phyloP scores from a whole-genome alignment of 1,140 invertebrate genomes.

The Tetragnatha versicolor region DNA sequence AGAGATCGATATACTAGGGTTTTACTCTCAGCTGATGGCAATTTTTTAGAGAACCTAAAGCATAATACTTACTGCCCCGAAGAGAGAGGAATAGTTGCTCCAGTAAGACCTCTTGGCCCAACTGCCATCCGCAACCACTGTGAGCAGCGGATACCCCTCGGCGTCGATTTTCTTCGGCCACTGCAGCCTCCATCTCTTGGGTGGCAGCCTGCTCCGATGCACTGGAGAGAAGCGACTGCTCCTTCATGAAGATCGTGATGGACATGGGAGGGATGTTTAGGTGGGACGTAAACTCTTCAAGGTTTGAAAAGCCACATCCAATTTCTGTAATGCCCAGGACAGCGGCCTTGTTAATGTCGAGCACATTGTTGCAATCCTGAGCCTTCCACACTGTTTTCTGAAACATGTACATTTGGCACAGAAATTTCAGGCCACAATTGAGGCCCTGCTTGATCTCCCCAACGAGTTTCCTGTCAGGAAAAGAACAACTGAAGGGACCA shows the following conservation, averaged over 20 bases:
- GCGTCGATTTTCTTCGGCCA: no score
- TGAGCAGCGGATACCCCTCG: constrained; percentile 59
- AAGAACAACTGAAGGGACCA: background rate
- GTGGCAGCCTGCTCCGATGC: background rate
- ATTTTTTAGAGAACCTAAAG: no score
- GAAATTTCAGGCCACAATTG: background rate
- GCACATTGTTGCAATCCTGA: background rate
- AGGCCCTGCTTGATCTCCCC: background rate
- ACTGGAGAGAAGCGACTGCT: background rate
- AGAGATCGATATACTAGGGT: no score
- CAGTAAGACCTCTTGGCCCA: constrained; percentile 62
- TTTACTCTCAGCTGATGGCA: no score
- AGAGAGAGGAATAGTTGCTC: constrained; percentile 60
- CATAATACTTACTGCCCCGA: constrained; percentile 58
- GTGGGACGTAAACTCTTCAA: background rate
- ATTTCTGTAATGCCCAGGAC: background rate
- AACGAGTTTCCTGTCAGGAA: background rate
- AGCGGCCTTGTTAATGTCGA: background rate
- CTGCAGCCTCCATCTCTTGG: constrained; percentile 54
- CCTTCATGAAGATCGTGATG: background rate
- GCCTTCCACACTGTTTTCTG: background rate
- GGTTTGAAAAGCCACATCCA: constrained; percentile 11
- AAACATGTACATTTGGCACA: background rate
- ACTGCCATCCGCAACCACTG: constrained; percentile 60
- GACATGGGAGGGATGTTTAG: constrained; percentile 11